Base-by-base conservation (phyloP, 2,797 vertebrate genomes). In the Babyrousa celebensis region DNA sequence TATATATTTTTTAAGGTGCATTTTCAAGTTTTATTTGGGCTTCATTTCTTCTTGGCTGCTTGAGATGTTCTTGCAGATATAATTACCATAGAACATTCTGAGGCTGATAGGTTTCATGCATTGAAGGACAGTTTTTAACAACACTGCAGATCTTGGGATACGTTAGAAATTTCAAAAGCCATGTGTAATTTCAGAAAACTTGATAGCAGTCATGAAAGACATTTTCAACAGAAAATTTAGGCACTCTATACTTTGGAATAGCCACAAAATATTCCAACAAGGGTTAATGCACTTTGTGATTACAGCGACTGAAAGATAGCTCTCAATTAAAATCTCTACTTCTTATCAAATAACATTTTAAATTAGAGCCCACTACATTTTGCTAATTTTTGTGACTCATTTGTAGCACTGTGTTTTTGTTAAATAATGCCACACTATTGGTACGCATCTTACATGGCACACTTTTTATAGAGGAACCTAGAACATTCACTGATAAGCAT, bases 251-350 rank as follows among this genome's bases (percentile, higher is more conserved):
- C 58, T 97, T 93, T 54, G 82, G 95, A 98, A 98, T 43, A 98
- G 97, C 96, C 94, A 93, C 92, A 82, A 71, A 77, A 60, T 77
- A 98, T 89, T 97, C 97, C 98, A 97, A 91, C 94, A 97, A 98
- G 93, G 95, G 96, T 98, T 98, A 98, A 98, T 98, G 98, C 98
- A 98, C 98, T 98, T 98, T 52, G 98, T 97, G 98, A 98, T 98
- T 93, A 92, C 54, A 95, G 85, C 98, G 65, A 94, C 74, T 93
- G 71, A 97, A 87, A 97, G 95, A 96, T 85, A 96, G 97, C 88
- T 97, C 80, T 72, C 54, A 85, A 75, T 93, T 20, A 93, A 97
- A 96, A 95, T 70, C 85, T 91, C 78, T 52, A 60, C 16, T 86
- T 83, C 16, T 86, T 83, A 92, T 91, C 94, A 96, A 97, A 94